Base-by-base conservation (phyloP, 2,888 invertebrate genomes). In the Notocelia uddmanniana region DNA sequence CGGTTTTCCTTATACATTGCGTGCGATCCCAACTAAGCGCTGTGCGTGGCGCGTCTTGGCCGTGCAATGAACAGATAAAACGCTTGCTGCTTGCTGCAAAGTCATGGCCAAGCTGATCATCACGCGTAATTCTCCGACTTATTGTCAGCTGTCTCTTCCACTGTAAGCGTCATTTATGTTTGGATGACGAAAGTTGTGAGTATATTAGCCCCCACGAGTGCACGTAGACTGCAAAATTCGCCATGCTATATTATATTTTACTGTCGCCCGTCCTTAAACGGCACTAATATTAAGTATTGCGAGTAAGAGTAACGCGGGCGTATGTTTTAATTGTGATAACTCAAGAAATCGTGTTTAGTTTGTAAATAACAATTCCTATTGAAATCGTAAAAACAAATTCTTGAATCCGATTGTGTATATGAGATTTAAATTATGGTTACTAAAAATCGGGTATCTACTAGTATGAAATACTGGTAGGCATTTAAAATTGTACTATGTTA, bases 251-350 rank as follows among this genome's bases (percentile, higher is more conserved):
- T n/a, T n/a, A n/a, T n/a, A n/a, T n/a, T n/a, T n/a, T n/a, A n/a
- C n/a, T 0, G 31, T 31, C 31, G 31, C 31, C 31, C 31, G 31
- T 31, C 31, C 31, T 31, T 31, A 31, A 31, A 31, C 5, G 31
- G 8, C 31, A 9, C 31, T 9, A n/a, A n/a, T n/a, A n/a, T n/a
- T 31, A 6, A 6, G 41, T n/a, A 45, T 45, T 15, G 41, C n/a
- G n/a, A 1, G 15, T 13, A 37, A 13, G 37, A 13, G 37, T 45
- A 45, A n/a, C n/a, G 45, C 45, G 45, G 45, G 45, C 45, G n/a
- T 8, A 45, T 58, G 66, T 58, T 45, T 45, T 2, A 67, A 59
- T 70, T 71, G 66, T 71, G 66, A 71, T 67, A 50, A 52, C 18
- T 45, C 45, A 54, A 41, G 18, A 19, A 59, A 52, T 66, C 59